Evolutionary conservation across 2,888 invertebrate genomes (phyloP).

Genomic region (Xestobium rufovillosum): DNA sequence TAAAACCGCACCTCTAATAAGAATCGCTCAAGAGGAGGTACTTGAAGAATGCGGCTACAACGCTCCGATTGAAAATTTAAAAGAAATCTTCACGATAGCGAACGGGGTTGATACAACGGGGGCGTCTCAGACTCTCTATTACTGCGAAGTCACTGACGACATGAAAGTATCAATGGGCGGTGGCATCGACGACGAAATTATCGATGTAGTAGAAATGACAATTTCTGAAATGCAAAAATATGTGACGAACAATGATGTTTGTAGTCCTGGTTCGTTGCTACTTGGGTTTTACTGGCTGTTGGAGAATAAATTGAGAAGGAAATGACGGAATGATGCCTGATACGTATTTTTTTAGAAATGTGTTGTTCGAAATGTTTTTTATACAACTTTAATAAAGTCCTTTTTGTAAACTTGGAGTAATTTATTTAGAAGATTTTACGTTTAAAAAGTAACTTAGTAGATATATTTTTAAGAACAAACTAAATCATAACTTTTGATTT

Average conservation of each 20-base stretch:
- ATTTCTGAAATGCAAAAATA: conserved; percentile 59
- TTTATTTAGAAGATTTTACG: too few species aligned
- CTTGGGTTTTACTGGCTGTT: conserved; percentile 74
- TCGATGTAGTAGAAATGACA: conserved; percentile 78
- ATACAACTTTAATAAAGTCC: too few species aligned
- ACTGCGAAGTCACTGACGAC: conserved; percentile 77
- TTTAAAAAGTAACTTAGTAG: too few species aligned
- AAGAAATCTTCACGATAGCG: conserved; percentile 61
- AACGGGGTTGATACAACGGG: conserved; percentile 71
- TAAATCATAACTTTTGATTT: too few species aligned
- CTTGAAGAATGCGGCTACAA: conserved; percentile 90
- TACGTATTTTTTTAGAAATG: too few species aligned
- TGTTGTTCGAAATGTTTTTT: too few species aligned
- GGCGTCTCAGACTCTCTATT: conserved; percentile 70
- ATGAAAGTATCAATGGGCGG: conserved; percentile 68
- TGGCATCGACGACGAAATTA: conserved; percentile 76
- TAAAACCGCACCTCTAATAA: conserved; percentile 60
- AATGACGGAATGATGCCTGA: too few species aligned
- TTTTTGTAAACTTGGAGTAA: too few species aligned
- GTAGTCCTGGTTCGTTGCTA: conserved; percentile 65
- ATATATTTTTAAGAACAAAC: too few species aligned
- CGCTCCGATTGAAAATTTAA: conserved; percentile 56
- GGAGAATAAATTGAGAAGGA: conserved; percentile 36
- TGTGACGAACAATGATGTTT: conserved; percentile 49
- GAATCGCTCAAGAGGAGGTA: conserved; percentile 79